These are phyloP conservation scores for Parnassius orleans DNA, from an alignment of 2,888 invertebrate genomes.

Conservation along the genomic window DNA sequence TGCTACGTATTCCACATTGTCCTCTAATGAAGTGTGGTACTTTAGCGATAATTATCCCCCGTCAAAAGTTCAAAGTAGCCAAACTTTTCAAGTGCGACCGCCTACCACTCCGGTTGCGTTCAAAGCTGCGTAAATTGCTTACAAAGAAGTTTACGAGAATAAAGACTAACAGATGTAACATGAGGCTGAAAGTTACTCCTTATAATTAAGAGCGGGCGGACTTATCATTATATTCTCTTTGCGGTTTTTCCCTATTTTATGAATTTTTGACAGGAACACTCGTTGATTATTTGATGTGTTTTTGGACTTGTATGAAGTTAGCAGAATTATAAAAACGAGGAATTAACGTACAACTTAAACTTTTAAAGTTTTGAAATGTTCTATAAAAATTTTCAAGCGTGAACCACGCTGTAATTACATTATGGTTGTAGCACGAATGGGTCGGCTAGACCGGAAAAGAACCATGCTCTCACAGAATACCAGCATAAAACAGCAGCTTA, in stretches of 20 bases:
- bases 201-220: slow-evolving; percentile 62
- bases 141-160: slow-evolving; percentile 54
- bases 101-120: slow-evolving; percentile 36
- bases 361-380: too few relatives aligned
- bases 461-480: too few relatives aligned
- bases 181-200: slow-evolving; percentile 62
- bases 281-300: background rate
- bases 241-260: background rate
- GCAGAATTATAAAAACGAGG: too few relatives aligned
- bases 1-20: slow-evolving; percentile 10
- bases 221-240: slow-evolving; percentile 45
- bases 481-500: too few relatives aligned
- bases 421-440: too few relatives aligned
- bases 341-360: too few relatives aligned
- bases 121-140: slow-evolving; percentile 41
- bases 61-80: slow-evolving; percentile 40
- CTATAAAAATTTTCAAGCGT: too few relatives aligned
- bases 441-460: too few relatives aligned
- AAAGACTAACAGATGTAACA: slow-evolving; percentile 59
- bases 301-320: too few relatives aligned
- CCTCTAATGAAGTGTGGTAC: slow-evolving; percentile 18
- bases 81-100: slow-evolving; percentile 38
- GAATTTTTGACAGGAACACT: background rate
- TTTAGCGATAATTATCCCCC: slow-evolving; percentile 32
- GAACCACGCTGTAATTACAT: too few relatives aligned